Base-by-base conservation (phyloP, 2,113 vertebrate species). In the Eubucco bourcierii region DNA sequence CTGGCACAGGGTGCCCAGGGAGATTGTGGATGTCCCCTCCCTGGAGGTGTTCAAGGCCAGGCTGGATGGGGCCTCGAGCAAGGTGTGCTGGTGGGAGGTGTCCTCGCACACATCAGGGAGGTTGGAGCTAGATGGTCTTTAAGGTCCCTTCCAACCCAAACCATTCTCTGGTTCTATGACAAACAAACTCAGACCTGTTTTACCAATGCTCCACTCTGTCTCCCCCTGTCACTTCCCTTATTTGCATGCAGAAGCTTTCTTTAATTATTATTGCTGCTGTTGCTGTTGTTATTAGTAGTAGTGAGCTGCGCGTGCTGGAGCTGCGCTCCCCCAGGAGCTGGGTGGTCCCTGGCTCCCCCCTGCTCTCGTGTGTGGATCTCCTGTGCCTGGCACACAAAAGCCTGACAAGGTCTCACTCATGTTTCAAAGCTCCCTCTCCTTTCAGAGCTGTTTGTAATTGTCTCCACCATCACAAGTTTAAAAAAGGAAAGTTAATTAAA, bases 401-500 rank as follows among this genome's bases (percentile, higher is more conserved):
- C 98, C 97, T 98, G 98, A 99, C 98, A 98, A 98, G 98, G 98
- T 98, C 98, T 99, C 95, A 94, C 98, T 98, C 97, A 66, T 98
- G 98, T 98, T 98, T 98, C 98, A 97, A 97, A 97, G 98, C 93
- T 80, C 97, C 44, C 97, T 97, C 93, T 96, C 98, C 98, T 98
- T 98, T 98, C 98, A 97, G 97, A 98, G 98, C 98, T 98, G 98
- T 98, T 99, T 99, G 98, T 98, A 98, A 99, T 99, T 99, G 98
- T 99, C 98, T 98, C 90, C 95, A 95, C 98, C 98, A 98, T 98
- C 98, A 97, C 97, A 97, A 98, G 98, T 98, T 99, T 99, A 98
- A 99, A 99, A 99, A 99, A 98, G 97, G 98, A 99, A 99, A 99
- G 98, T 99, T 99, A 99, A 99, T 99, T 99, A 99, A 99, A 99